These are phyloP conservation scores for Muscicapa comitata DNA, from an alignment of 2,797 vertebrate species.

Conservation along the genomic window DNA sequence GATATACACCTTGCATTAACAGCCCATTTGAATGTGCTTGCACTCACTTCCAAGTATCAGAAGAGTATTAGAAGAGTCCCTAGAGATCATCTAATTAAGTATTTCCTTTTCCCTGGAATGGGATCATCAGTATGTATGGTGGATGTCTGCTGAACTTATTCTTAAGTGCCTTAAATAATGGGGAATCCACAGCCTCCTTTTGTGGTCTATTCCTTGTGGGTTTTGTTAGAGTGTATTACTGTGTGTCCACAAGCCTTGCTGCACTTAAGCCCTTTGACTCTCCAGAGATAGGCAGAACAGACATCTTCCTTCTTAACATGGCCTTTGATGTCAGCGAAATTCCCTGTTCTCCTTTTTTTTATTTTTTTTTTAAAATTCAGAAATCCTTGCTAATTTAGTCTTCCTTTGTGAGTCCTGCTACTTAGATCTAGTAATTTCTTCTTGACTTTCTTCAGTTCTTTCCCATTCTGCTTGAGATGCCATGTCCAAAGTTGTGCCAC, in stretches of 20 bases:
- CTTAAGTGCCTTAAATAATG: not conserved
- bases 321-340: not conserved
- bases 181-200: not conserved
- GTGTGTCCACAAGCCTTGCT: not conserved
- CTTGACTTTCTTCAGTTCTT: not conserved
- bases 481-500: not conserved
- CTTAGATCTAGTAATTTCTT: not conserved
- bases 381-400: not conserved
- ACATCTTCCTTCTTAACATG: not conserved
- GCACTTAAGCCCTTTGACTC: not conserved
- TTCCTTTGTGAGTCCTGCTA: not conserved
- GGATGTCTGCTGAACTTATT: not conserved
- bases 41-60: not conserved
- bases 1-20: not conserved
- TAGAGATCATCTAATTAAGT: not conserved
- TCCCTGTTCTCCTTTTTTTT: not conserved
- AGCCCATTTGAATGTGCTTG: not conserved
- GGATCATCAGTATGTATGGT: not conserved
- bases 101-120: not conserved
- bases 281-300: not conserved
- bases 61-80: not conserved
- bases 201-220: not conserved
- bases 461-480: not conserved
- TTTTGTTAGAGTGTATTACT: not conserved
- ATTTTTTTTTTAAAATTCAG: not conserved